Base-by-base conservation (phyloP, 2,113 vertebrate genomes). In the Phaetusa simplex region DNA sequence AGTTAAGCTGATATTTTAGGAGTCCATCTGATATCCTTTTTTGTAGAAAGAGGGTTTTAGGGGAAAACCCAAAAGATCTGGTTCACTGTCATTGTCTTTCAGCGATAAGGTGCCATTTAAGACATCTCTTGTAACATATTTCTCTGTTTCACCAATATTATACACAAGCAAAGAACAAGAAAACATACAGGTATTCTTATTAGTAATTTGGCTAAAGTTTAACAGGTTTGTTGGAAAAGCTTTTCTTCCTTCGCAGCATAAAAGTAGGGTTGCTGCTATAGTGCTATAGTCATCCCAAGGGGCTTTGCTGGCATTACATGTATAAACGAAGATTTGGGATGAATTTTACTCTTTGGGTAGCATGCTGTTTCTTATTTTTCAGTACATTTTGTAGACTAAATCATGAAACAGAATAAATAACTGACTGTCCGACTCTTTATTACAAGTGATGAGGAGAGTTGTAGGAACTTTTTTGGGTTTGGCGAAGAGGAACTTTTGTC, bases 291-390 rank as follows among this genome's bases (percentile, higher is more conserved):
- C 43, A 65, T n/a, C 58, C 29, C 26, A 71, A 79, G 49, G 52
- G 65, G 62, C 47, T 90, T 88, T 74, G 43, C n/a, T 72, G 71
- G 30, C 32, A 32, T 59, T 52, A 32, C 15, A 23, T 6, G 3
- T 16, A 47, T 36, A 69, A 88, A 79, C 1, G 0, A 84, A 92
- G 66, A 55, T 65, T 79, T 86, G 79, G 34, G 53, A 64, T 73
- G 8, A 85, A 67, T 85, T 94, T 72, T 85, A 64, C 21, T 52
- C 49, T 65, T 84, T 66, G 69, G 45, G 24, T 84, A 81, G n/a
- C 3, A 0, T 84, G 42, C 53, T 84, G 14, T 78, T 91, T 96
- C 86, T 88, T 95, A 65, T 80, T 86, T 93, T 96, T 88, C 74
- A 67, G 71, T 43, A 81, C 23, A 19, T 65, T 65, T 45, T 77